Base-by-base conservation (phyloP, 2,888 invertebrate genomes). In the Oligia latruncula region DNA sequence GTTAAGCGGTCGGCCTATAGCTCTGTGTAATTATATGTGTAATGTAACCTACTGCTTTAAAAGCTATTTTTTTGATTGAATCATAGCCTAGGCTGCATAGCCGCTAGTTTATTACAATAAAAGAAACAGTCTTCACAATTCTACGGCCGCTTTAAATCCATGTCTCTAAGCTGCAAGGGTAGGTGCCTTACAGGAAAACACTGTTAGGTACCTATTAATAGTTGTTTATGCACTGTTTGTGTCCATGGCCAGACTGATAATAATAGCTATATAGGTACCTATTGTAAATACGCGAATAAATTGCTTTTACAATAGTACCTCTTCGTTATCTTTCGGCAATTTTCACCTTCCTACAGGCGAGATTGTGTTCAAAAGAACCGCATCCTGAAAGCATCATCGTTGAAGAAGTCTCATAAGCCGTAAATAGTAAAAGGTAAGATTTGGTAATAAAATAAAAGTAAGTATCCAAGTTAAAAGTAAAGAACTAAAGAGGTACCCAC, bases 131-230 rank as follows among this genome's bases (percentile, higher is more conserved):
- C 17, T 52, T n/a, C 77, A 40, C 9, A 49, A 49, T 77, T 49
- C 29, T 74, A 76, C 4, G 15, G 49, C 23, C 35, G 35, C 20
- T 62, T 62, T 17, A 40, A 60, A 76, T 49, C 77, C 35, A 49
- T 49, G n/a, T 15, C 77, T 77, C 15, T 17, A 79, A 35, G n/a
- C 20, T 35, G 1, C 35, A 49, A 62, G 17, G 17, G 13, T 17
- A 5, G 17, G 17, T 20, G 11, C 35, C 62, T 49, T 29, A 52
- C 40, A 64, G 64, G 79, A 77, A 77, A 78, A 77, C 17, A 11
- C 43, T 40, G 23, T 43, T 29, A 23, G 8, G n/a, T 52, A 29
- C 29, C 29, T 29, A 52, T n/a, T 17, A 52, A 3, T 52, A 43
- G 52, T n/a, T 20, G 58, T 76, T 9, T 60, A 60, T 3, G 60